Conservation (phyloP, 53 echinoderm and acorn worm species). For the Holothuria scabra region DNA sequence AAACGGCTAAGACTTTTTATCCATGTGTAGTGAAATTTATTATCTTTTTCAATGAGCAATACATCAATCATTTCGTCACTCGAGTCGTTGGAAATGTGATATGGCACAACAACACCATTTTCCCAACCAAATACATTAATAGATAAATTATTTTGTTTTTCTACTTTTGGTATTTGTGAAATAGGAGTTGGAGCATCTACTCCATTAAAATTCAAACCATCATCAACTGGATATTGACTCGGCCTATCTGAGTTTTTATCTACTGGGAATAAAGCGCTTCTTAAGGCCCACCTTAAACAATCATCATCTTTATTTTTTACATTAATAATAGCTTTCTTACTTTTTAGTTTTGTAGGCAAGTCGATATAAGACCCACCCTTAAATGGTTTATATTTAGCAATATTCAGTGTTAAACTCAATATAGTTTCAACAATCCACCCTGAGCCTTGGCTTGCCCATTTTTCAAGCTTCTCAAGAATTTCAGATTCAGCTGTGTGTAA, state of each 20-base stretch:
- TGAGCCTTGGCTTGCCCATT: neutral
- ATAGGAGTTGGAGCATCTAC: neutral
- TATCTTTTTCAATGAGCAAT: neutral
- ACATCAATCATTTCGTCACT: neutral
- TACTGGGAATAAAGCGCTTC: too few species aligned
- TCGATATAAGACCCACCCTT: too few species aligned
- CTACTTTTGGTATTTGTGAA: constrained; percentile 5
- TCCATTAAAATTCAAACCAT: neutral
- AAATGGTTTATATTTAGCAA: too few species aligned
- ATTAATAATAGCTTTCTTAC: neutral
- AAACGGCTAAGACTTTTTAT: neutral
- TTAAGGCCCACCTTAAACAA: too few species aligned
- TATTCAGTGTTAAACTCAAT: neutral
- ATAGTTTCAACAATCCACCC: neutral
- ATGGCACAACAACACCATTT: neutral
- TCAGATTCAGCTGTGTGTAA: too few species aligned
- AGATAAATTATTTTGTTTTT: neutral
- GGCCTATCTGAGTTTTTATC: too few species aligned
- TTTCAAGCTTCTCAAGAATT: neutral
- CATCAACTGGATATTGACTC: too few species aligned
- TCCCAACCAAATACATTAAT: constrained; percentile 9
- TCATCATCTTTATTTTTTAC: too few species aligned
- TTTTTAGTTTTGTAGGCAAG: neutral
- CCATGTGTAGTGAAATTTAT: constrained; percentile 1
- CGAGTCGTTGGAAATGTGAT: neutral